Conservation (phyloP, 2,888 invertebrate genomes). For the Agonopterix arenella region DNA sequence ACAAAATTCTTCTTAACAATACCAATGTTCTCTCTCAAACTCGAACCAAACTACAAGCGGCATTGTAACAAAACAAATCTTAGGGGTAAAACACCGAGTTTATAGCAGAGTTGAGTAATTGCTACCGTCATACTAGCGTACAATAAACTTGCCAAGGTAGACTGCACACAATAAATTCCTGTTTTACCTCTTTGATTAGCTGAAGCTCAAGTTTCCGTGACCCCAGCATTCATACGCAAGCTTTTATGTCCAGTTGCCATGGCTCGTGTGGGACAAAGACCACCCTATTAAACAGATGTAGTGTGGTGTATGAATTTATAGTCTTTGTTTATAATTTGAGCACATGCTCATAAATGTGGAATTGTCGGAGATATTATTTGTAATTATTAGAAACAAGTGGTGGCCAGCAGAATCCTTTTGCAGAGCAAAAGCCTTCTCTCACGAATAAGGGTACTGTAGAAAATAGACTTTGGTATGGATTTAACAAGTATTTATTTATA, state of each 20-base stretch:
- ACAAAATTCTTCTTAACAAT: too few relatives aligned
- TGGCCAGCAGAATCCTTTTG: too few relatives aligned
- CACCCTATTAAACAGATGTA: constrained; percentile 39
- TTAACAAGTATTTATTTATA: too few relatives aligned
- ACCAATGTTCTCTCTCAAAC: background rate
- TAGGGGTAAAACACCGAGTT: constrained; percentile 28
- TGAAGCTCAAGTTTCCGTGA: constrained; percentile 60
- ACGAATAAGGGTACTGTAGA: too few relatives aligned
- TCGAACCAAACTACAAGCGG: background rate
- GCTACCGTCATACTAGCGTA: constrained; percentile 61
- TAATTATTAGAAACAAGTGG: too few relatives aligned
- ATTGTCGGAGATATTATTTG: too few relatives aligned
- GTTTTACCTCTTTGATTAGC: constrained; percentile 73
- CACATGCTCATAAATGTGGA: too few relatives aligned
- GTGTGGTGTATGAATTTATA: too few relatives aligned
- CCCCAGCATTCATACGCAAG: constrained; percentile 40
- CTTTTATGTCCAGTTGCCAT: constrained; percentile 32
- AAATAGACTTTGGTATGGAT: too few relatives aligned
- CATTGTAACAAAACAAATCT: constrained; percentile 14
- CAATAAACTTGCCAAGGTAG: constrained; percentile 67
- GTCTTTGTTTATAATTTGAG: too few relatives aligned
- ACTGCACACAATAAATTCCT: constrained; percentile 69
- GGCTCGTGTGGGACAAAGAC: constrained; percentile 48
- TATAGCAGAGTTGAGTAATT: constrained; percentile 66
- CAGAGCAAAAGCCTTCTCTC: too few relatives aligned